phyloP scores from a whole-genome alignment of 2,113 vertebrate species.

The Mobula birostris region DNA sequence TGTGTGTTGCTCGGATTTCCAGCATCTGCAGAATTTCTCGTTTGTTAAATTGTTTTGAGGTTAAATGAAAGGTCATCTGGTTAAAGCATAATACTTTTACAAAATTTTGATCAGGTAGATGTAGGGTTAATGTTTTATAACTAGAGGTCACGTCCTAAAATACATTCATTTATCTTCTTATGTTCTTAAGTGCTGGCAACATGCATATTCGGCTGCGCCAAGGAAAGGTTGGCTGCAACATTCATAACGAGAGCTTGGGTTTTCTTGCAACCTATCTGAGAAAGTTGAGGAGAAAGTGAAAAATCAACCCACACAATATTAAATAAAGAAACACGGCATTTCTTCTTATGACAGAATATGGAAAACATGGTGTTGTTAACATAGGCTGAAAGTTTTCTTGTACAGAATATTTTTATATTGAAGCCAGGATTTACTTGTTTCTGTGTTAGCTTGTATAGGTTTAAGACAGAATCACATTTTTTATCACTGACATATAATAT shows the following conservation, averaged over 20 bases:
- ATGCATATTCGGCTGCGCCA: neutral
- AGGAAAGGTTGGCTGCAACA: neutral
- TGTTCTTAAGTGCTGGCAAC: neutral
- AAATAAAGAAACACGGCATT: neutral
- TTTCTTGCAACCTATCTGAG: neutral
- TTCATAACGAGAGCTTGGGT: neutral
- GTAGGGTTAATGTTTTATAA: no score
- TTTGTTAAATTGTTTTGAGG: no score
- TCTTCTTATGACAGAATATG: neutral
- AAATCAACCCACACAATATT: conserved; percentile 9
- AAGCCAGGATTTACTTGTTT: neutral
- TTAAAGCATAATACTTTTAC: no score
- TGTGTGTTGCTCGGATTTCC: no score
- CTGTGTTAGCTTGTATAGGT: no score
- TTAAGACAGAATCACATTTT: no score
- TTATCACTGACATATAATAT: no score
- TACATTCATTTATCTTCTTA: no score
- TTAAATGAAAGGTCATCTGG: no score
- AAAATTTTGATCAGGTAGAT: no score
- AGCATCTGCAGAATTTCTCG: no score
- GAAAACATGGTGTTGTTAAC: neutral
- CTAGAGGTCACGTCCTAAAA: no score
- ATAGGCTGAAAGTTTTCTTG: neutral
- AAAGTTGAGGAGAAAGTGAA: neutral
- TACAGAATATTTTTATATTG: neutral